Percentiles rank a stretch among this genome's conserved stretches.
Conservation (phyloP, 92 coral and sea anemone genomes). For the Siderastrea radians region DNA sequence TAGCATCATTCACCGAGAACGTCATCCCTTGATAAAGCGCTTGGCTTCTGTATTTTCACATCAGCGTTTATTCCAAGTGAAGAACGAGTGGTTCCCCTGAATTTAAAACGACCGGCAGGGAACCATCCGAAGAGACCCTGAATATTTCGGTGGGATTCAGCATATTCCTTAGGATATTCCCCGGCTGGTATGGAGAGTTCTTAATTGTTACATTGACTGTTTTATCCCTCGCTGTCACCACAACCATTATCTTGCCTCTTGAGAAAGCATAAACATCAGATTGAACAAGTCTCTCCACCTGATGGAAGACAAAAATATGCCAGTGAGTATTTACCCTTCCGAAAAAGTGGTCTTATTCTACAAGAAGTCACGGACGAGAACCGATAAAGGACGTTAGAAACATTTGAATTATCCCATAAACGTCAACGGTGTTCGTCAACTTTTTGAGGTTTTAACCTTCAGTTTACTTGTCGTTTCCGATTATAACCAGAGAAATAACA, state of each 20-base stretch:
- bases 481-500: too few relatives aligned
- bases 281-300: constrained; percentile 67
- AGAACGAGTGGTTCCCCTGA: constrained; percentile 76
- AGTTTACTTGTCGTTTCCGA: too few relatives aligned
- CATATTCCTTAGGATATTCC: constrained; percentile 49
- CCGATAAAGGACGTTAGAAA: too few relatives aligned
- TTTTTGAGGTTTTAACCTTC: too few relatives aligned
- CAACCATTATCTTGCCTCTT: constrained; percentile 57
- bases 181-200: constrained; percentile 66
- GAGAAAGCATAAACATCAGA: constrained; percentile 71
- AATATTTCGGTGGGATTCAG: constrained; percentile 59
- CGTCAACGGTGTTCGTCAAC: too few relatives aligned
- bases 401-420: too few relatives aligned
- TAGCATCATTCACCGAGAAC: too few relatives aligned
- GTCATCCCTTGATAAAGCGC: background rate
- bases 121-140: constrained; percentile 54
- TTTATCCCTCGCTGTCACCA: constrained; percentile 49
- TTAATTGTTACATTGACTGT: constrained; percentile 36
- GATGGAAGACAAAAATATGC: background rate
- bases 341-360: too few relatives aligned
- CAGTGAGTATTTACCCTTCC: too few relatives aligned
- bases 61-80: background rate
- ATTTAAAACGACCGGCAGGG: constrained; percentile 43
- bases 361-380: too few relatives aligned
- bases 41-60: background rate